Conservation (phyloP, 2,797 vertebrate species). For the Brachymystax lenok region DNA sequence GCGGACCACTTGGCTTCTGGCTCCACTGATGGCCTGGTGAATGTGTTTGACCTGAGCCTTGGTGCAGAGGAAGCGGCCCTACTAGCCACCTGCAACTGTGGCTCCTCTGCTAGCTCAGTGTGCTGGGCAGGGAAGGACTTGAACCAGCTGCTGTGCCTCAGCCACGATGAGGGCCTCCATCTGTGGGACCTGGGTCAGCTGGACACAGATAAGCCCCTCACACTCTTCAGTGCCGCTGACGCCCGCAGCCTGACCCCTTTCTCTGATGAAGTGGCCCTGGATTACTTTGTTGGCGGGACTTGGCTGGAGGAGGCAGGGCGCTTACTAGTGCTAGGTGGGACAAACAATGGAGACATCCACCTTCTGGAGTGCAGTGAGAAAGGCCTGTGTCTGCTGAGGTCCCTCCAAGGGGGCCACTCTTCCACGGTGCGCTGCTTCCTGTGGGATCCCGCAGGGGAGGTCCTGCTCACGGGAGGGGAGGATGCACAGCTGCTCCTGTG, state of each 20-base stretch:
- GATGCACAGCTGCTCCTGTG: constrained; percentile 91
- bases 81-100: constrained; percentile 85
- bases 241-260: constrained; percentile 65
- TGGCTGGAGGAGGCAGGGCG: constrained; percentile 80
- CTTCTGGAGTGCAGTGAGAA: constrained; percentile 74
- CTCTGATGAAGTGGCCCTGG: constrained; percentile 57
- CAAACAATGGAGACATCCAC: constrained; percentile 76
- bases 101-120: constrained; percentile 81
- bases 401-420: constrained; percentile 79
- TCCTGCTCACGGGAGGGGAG: constrained; percentile 89
- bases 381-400: constrained; percentile 74
- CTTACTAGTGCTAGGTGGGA: constrained; percentile 86
- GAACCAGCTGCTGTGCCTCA: constrained; percentile 72
- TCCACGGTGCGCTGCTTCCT: constrained; percentile 85
- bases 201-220: constrained; percentile 82
- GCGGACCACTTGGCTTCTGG: constrained; percentile 78
- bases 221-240: constrained; percentile 70
- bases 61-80: constrained; percentile 88
- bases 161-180: constrained; percentile 87
- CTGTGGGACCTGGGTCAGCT: constrained; percentile 88
- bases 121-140: constrained; percentile 79
- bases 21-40: constrained; percentile 91
- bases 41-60: constrained; percentile 86
- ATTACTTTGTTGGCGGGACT: constrained; percentile 86
- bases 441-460: constrained; percentile 77